These are phyloP conservation scores for Sus scrofa DNA, from an alignment of 2,113 vertebrate species.

Conservation along the genomic window T2T-Sscrofa CM000821.6:16018501-16019000, in stretches of 20 bases:
- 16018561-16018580: no score
- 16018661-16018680: no score
- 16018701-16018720: neutral
- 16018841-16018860: slow-evolving; percentile 35
- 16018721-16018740: slow-evolving; percentile 47
- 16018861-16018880: slow-evolving; percentile 24
- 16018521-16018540: no score
- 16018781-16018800: slow-evolving; percentile 18
- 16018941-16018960: neutral
- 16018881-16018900: slow-evolving; percentile 43
- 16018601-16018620: no score
- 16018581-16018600: no score
- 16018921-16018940: neutral
- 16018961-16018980: neutral
- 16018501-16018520: no score
- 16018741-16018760: slow-evolving; percentile 54
- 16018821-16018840: slow-evolving; percentile 37
- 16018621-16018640: no score
- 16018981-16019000: neutral
- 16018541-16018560: no score
- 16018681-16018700: no score
- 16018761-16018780: slow-evolving; percentile 57
- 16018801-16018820: slow-evolving; percentile 67
- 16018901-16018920: neutral
- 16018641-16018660: no score